Evolutionary conservation across 2,113 vertebrate species (phyloP).

Genomic region (Tetrao urogallus): DNA sequence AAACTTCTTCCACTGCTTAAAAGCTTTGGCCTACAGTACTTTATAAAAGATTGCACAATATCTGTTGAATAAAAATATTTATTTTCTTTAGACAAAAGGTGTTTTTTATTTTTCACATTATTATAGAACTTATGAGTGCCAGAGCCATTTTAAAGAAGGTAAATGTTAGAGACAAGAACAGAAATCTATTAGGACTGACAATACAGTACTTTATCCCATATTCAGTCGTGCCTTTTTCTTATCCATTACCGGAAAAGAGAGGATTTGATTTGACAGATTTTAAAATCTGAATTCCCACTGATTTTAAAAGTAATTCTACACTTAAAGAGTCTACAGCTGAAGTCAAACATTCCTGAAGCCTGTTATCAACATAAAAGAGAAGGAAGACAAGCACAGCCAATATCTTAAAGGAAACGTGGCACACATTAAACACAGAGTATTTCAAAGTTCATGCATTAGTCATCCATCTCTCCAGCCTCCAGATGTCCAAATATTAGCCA

Average conservation of each 20-base stretch:
- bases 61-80: not conserved
- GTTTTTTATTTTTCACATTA: not conserved
- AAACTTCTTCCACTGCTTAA: not conserved
- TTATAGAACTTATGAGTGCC: not conserved
- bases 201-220: not conserved
- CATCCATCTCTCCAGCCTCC: not conserved
- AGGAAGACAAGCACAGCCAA: not conserved
- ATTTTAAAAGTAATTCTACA: constrained; percentile 8
- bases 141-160: not conserved
- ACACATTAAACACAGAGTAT: not conserved
- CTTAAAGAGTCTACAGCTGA: not conserved
- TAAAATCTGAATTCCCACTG: not conserved
- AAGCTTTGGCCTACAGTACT: not conserved
- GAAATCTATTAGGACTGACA: not conserved
- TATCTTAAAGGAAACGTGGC: not conserved
- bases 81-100: not conserved
- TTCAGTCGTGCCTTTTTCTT: not conserved
- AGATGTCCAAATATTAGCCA: not conserved
- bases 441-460: not conserved
- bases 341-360: not conserved
- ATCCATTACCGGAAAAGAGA: not conserved
- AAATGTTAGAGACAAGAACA: not conserved
- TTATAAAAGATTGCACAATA: not conserved
- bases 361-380: not conserved
- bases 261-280: not conserved